Base-by-base conservation (phyloP, 2,888 invertebrate genomes). In the Miltochrista miniata region DNA sequence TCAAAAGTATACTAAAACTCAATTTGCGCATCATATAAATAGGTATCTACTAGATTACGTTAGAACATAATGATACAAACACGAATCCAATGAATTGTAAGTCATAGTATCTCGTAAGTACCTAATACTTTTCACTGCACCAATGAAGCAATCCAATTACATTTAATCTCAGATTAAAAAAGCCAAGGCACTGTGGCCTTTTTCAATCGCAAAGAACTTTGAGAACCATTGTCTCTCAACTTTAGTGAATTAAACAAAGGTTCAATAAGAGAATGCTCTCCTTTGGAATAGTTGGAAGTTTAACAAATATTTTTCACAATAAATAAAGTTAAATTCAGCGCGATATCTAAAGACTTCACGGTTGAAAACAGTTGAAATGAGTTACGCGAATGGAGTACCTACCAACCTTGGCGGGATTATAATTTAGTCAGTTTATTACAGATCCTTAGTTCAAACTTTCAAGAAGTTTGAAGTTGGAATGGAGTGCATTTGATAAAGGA, bases 171-270 rank as follows among this genome's bases (percentile, higher is more conserved):
- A n/a, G n/a, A n/a, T 24, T 24, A 4, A 24, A 24, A 24, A 24
- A 24, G 3, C 2, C 18, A 24, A 5, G n/a, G n/a, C n/a, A 4
- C 18, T 24, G 18, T 24, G 2, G 18, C 5, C 18, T 2, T 24
- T 24, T 24, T 24, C 18, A 5, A 4, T 24, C 18, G 2, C 0
- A 33, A 15, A 13, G 31, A 31, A 3, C 13, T 35, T 45, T 45
- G 37, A 54, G 56, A 56, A 41, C n/a, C 52, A 5, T 48, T n/a
- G 42, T 13, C 41, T 30, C n/a, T 24, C 40, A 18, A 51, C 42
- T 47, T 49, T 51, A 39, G 36, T 45, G 56, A 47, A 51, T 53
- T 54, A 47, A 66, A 64, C 54, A 53, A 54, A 56, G 48, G 13
- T 24, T 24, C 5, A 24, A 5, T 4, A 24, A 46, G 48, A 64